Evolutionary conservation across 2,797 vertebrate species (phyloP).

Genomic region (Pseudopleuronectes americanus): DNA sequence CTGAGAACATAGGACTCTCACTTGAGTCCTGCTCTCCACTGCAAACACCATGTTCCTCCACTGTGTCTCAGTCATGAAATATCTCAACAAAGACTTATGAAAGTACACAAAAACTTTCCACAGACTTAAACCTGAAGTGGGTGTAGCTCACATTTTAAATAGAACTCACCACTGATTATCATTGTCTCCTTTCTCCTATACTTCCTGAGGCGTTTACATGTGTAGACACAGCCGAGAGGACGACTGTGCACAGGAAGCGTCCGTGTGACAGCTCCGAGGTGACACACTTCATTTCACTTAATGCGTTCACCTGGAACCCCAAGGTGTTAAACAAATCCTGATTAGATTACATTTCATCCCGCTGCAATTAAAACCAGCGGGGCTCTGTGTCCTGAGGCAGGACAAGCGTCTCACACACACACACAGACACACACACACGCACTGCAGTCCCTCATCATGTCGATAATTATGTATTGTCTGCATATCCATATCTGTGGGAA

Average conservation of each 20-base stretch:
- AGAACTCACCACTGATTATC: slow-evolving; percentile 1
- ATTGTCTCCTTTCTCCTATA: background rate
- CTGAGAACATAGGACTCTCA: slow-evolving; percentile 3
- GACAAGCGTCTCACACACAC: slow-evolving; percentile 11
- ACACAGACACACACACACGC: slow-evolving; percentile 12
- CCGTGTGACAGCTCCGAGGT: slow-evolving; percentile 27
- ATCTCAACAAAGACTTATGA: background rate
- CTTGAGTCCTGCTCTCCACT: background rate
- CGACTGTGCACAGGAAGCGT: slow-evolving; percentile 7
- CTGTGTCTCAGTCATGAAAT: background rate
- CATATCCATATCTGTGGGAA: slow-evolving; percentile 28
- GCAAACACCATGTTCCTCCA: background rate
- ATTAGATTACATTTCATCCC: slow-evolving; percentile 46
- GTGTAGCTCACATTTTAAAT: slow-evolving; percentile 5
- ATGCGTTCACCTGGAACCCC: slow-evolving; percentile 53
- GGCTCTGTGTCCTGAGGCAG: slow-evolving; percentile 29
- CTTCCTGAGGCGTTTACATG: slow-evolving; percentile 15
- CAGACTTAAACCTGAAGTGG: background rate
- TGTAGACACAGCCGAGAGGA: background rate
- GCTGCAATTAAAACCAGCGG: slow-evolving; percentile 51
- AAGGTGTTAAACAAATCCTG: slow-evolving; percentile 50
- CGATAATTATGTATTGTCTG: slow-evolving; percentile 31
- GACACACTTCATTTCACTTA: slow-evolving; percentile 49
- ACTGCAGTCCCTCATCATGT: background rate
- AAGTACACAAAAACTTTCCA: background rate